Evolutionary conservation across 2,797 vertebrate genomes (phyloP).

Genomic region (Anabacerthia variegaticeps): DNA sequence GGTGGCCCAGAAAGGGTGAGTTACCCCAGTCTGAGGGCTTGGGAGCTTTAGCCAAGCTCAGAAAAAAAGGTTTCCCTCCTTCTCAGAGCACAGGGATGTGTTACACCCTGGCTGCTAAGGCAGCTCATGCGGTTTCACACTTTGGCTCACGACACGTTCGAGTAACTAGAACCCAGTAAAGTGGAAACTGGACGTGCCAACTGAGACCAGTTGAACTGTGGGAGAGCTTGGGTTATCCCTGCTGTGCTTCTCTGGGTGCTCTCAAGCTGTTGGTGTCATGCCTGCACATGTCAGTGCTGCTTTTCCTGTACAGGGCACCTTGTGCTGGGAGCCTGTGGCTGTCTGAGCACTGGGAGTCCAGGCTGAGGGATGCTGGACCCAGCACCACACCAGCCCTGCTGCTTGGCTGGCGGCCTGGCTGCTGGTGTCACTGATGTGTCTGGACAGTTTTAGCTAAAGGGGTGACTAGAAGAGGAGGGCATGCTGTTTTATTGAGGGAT

Average conservation of each 20-base stretch:
- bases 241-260: background rate
- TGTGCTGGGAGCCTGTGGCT: background rate
- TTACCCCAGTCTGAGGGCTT: background rate
- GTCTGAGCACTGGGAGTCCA: background rate
- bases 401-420: background rate
- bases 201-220: background rate
- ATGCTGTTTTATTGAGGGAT: background rate
- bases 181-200: background rate
- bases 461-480: background rate
- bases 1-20: background rate
- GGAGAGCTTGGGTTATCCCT: background rate
- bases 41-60: background rate
- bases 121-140: background rate
- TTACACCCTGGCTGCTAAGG: background rate
- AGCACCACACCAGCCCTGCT: background rate
- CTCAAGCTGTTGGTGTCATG: background rate
- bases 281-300: fast-evolving
- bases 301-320: background rate
- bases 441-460: background rate
- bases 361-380: background rate
- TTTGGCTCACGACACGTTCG: background rate
- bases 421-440: background rate
- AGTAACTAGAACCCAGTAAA: conserved; percentile 13
- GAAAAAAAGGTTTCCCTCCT: background rate
- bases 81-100: background rate